These are phyloP conservation scores for Calameuta pallipes DNA, from an alignment of 2,888 invertebrate genomes.

Conservation along the genomic window DNA sequence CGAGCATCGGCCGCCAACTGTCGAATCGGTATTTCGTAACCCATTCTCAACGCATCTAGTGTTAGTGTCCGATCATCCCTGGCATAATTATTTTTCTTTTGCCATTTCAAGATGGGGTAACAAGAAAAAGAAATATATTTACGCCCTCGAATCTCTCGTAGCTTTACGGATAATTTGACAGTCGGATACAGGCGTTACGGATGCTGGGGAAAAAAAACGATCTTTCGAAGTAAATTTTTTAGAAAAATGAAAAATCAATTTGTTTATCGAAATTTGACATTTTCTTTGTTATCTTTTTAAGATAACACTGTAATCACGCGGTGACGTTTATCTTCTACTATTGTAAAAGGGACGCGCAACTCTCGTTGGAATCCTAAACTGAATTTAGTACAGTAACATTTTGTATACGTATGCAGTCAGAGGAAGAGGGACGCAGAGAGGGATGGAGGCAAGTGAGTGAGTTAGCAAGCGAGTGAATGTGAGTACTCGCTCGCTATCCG, in stretches of 20 bases:
- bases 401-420: background rate
- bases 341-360: background rate
- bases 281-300: background rate
- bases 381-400: background rate
- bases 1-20: slow-evolving; percentile 8
- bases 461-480: slow-evolving; percentile 16
- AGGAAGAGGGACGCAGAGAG: background rate
- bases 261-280: background rate
- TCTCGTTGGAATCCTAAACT: background rate
- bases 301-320: background rate
- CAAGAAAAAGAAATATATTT: background rate
- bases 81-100: background rate
- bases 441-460: background rate
- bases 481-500: slow-evolving; percentile 62
- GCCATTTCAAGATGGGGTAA: background rate
- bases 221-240: background rate
- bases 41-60: slow-evolving; percentile 2
- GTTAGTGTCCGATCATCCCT: background rate
- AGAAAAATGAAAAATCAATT: background rate
- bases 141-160: background rate
- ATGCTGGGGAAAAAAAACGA: background rate
- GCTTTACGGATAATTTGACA: background rate
- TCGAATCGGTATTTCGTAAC: slow-evolving; percentile 15
- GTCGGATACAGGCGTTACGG: background rate
- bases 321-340: background rate